These are phyloP conservation scores for Paguma larvata DNA, from an alignment of 2,797 vertebrate species.

Conservation along the genomic window DNA sequence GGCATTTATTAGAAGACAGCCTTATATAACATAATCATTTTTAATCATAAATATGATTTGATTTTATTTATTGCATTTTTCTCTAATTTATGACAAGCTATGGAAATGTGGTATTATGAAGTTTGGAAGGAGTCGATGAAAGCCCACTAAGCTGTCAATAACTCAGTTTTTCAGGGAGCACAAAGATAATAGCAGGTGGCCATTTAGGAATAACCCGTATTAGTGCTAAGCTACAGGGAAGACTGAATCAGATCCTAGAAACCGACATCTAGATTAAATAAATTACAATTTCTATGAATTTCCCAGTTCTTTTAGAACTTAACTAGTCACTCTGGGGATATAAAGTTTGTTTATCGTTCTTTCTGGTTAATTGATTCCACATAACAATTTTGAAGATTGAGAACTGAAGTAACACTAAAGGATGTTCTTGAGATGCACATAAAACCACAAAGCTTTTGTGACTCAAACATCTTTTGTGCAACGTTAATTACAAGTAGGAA, in stretches of 20 bases:
- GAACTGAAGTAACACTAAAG: conserved; percentile 55
- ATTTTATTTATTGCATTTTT: conserved; percentile 74
- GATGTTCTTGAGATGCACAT: conserved; percentile 53
- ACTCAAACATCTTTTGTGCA: conserved; percentile 51
- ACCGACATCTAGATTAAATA: conserved; percentile 24
- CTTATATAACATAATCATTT: conserved; percentile 70
- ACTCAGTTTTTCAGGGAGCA: conserved; percentile 48
- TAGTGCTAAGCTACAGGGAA: neutral
- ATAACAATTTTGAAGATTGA: conserved; percentile 51
- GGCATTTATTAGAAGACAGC: conserved; percentile 63
- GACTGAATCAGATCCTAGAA: conserved; percentile 30
- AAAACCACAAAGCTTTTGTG: conserved; percentile 56
- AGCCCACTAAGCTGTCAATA: conserved; percentile 37
- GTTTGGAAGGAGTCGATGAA: conserved; percentile 30
- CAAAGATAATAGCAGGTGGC: conserved; percentile 18
- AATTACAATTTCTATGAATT: conserved; percentile 29
- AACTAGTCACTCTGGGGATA: neutral
- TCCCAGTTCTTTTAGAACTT: conserved; percentile 43
- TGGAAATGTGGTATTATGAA: conserved; percentile 58
- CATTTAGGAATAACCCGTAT: neutral
- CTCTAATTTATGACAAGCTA: conserved; percentile 70
- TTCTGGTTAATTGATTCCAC: conserved; percentile 56
- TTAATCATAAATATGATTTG: conserved; percentile 74
- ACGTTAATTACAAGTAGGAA: conserved; percentile 60
- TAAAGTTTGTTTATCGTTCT: conserved; percentile 27